Evolutionary conservation across 2,888 invertebrate species (phyloP).

Genomic region (Aricia artaxerxes): DNA sequence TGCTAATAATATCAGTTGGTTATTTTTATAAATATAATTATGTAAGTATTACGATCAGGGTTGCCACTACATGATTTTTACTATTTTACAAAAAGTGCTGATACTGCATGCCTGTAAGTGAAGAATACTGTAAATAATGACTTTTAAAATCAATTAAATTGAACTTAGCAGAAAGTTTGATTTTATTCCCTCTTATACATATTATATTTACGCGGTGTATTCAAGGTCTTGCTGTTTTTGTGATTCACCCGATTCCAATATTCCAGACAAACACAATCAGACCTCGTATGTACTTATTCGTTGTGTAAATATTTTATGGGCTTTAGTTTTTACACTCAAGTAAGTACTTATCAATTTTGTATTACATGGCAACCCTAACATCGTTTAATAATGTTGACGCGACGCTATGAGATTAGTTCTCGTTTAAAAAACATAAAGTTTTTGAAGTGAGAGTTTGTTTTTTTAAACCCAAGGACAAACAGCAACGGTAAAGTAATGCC

Average conservation of each 20-base stretch:
- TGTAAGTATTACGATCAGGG: not conserved
- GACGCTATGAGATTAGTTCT: constrained; percentile 13
- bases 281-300: too few relatives aligned
- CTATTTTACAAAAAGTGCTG: not conserved
- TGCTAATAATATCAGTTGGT: constrained; percentile 30
- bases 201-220: too few relatives aligned
- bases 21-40: constrained; percentile 33
- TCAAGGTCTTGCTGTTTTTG: too few relatives aligned
- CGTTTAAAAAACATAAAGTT: constrained; percentile 38
- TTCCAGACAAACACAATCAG: too few relatives aligned
- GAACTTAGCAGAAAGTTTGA: too few relatives aligned
- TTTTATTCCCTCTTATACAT: too few relatives aligned
- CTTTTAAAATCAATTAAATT: not conserved
- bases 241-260: too few relatives aligned
- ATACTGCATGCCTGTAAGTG: not conserved
- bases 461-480: not conserved
- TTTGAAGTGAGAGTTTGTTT: constrained; percentile 39
- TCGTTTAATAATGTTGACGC: not conserved
- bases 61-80: constrained; percentile 4
- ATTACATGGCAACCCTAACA: constrained; percentile 17
- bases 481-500: constrained; percentile 35
- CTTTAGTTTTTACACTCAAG: not conserved
- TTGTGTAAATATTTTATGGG: not conserved
- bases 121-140: not conserved
- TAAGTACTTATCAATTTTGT: not conserved